phyloP scores from a whole-genome alignment of 2,797 vertebrate genomes.

The Micrastur ruficollis region DNA sequence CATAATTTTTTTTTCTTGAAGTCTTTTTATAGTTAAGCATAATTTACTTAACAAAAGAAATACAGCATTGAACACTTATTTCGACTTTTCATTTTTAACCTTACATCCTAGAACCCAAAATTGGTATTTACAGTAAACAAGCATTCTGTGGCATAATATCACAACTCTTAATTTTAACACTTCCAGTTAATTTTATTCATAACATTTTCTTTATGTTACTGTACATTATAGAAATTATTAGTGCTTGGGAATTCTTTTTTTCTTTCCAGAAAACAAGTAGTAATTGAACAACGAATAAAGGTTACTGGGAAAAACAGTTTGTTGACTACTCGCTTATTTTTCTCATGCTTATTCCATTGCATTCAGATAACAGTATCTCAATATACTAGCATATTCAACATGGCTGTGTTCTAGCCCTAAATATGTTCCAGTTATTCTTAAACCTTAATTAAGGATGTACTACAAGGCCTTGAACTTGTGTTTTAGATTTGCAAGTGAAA shows the following conservation, averaged over 20 bases:
- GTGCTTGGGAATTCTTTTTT: background rate
- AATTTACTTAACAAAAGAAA: background rate
- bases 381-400: background rate
- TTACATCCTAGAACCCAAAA: background rate
- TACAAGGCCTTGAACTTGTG: background rate
- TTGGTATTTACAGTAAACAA: fast-evolving
- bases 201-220: background rate
- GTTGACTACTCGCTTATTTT: background rate
- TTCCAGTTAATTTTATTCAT: background rate
- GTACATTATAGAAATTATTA: background rate
- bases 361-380: background rate
- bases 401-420: background rate
- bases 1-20: background rate
- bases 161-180: background rate
- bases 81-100: background rate
- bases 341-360: background rate
- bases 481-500: background rate
- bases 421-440: background rate
- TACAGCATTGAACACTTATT: background rate
- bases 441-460: background rate
- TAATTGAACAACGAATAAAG: background rate
- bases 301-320: background rate
- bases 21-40: background rate
- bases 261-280: background rate
- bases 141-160: background rate